Evolutionary conservation across 2,797 vertebrate genomes (phyloP), one percentile per base, ranked within the genome.

Genomic region (Florisuga fusca): DNA sequence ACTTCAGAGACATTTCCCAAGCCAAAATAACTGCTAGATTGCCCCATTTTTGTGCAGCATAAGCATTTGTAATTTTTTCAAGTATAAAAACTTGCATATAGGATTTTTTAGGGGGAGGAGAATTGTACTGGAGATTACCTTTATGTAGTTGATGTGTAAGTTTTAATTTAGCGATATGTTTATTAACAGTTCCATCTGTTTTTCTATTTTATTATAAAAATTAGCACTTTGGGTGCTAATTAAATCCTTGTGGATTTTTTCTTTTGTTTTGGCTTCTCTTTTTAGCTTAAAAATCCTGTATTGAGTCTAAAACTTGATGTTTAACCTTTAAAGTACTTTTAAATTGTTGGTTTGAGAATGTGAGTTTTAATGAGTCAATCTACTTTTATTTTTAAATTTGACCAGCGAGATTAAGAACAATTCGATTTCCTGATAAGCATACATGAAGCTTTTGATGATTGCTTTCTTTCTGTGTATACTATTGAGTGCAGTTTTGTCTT

Each of bases 381-480:
- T 73, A 62, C 84, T 84, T 92, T 87, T 85, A 78, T 54, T 78
- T 34, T 92, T 71, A 88, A 91, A 83, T 54, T 86, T 95, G 67
- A 92, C 38, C 74, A 71, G 55, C 9, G 38, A 72, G 36, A 61
- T 91, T n/a, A 82, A 88, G 74, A 96, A 34, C 74, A 97, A 64
- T 88, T 94, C 67, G 64, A 20, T 85, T 69, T 95, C 89, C 72
- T 82, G 57, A 75, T 94, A 95, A 87, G 89, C 68, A 50, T 63
- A 22, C 55, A 36, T n/a, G 15, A 90, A 75, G 45, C 82, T 89
- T 96, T 75, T n/a, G 59, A 59, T 88, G 93, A 81, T 72, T 94
- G 54, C 85, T 95, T 87, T 67, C 46, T 94, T 87, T 81, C 89
- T 83, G 15, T 68, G 53, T 94, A 86, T 91, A 59, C 80, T 90